Evolutionary conservation across 2,888 invertebrate genomes (phyloP).

Genomic region (Caenorhabditis uteleia): DNA sequence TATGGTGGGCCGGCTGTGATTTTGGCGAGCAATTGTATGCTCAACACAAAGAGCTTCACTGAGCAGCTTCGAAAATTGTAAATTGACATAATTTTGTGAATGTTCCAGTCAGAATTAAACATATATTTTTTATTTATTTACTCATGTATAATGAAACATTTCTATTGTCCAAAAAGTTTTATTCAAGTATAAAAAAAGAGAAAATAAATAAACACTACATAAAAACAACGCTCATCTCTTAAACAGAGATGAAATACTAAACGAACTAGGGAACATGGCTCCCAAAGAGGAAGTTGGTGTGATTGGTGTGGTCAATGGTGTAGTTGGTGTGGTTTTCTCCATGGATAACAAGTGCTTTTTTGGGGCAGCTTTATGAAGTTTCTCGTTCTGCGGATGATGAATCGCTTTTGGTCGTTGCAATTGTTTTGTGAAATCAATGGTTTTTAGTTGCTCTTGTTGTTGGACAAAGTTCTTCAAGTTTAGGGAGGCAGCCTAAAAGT

Average conservation of each 20-base stretch:
- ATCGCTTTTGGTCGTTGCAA: background rate
- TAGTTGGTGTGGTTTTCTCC: background rate
- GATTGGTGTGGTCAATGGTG: constrained; percentile 5
- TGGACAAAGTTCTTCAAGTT: constrained; percentile 16
- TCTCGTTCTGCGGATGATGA: background rate
- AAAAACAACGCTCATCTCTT: constrained; percentile 2
- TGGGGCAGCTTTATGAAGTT: background rate
- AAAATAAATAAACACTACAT: constrained; percentile 55
- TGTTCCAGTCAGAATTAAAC: too few relatives aligned
- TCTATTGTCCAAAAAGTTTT: constrained; percentile 1
- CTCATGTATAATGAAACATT: background rate
- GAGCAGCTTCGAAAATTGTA: too few relatives aligned
- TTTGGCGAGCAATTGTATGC: constrained; percentile 55
- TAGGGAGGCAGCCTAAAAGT: constrained; percentile 16
- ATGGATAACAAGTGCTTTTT: background rate
- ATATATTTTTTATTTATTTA: background rate
- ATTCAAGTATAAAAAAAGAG: constrained; percentile 54
- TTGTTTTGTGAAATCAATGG: background rate
- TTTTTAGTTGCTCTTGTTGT: constrained; percentile 14
- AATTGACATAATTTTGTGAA: too few relatives aligned
- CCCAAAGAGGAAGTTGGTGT: constrained; percentile 4
- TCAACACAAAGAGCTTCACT: constrained; percentile 46
- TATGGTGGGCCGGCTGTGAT: constrained; percentile 51
- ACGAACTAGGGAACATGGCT: constrained; percentile 3
- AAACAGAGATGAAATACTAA: constrained; percentile 6